Evolutionary conservation across 2,797 vertebrate genomes (phyloP).

Genomic region (Enteromius thamalakanensis): DNA sequence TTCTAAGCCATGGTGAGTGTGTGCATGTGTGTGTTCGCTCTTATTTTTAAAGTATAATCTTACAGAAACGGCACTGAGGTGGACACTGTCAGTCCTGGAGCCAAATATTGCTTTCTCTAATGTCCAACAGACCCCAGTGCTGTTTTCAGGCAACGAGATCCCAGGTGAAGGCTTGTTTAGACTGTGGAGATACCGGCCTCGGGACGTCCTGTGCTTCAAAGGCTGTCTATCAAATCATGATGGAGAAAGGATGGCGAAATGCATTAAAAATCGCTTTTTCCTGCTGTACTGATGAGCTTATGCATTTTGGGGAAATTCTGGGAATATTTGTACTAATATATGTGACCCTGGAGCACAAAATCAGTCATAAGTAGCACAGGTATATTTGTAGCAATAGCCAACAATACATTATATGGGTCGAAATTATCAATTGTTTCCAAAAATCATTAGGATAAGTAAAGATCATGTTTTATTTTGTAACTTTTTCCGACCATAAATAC

Average conservation of each 20-base stretch:
- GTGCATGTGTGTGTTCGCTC: constrained; percentile 31
- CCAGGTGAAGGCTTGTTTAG: constrained; percentile 36
- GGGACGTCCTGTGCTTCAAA: constrained; percentile 21
- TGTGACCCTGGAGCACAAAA: neutral
- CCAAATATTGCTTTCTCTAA: constrained; percentile 15
- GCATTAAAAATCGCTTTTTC: neutral
- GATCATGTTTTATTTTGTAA: neutral
- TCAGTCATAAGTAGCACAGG: neutral
- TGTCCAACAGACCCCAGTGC: constrained; percentile 7
- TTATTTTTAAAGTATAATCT: constrained; percentile 47
- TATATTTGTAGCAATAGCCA: neutral
- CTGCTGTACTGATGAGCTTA: neutral
- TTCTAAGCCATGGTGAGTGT: constrained; percentile 39
- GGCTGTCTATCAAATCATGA: constrained; percentile 14
- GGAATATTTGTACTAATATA: constrained; percentile 1
- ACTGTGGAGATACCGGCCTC: constrained; percentile 25
- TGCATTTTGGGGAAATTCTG: neutral
- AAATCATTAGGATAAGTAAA: neutral
- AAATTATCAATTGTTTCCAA: neutral
- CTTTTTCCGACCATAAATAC: neutral
- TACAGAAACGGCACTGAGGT: constrained; percentile 56
- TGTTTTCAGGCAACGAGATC: constrained; percentile 18
- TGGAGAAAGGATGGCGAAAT: neutral
- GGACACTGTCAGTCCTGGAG: constrained; percentile 19
- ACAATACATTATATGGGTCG: neutral